Percentiles rank a stretch among this genome's conserved stretches.
Evolutionary conservation across 2,113 vertebrate genomes (phyloP).

Genomic region (Oriolus oriolus): DNA sequence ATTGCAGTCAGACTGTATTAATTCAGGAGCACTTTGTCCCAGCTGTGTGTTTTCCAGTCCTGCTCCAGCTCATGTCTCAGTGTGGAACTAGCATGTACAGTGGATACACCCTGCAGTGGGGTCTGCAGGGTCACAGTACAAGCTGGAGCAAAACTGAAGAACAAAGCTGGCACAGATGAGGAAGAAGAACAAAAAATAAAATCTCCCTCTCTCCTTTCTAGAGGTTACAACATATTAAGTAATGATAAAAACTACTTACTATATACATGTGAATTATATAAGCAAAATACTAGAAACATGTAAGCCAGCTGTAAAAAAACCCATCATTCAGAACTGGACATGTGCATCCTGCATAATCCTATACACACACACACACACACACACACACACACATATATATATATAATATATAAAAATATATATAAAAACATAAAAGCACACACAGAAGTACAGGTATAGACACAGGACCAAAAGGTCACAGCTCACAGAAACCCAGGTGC

Average conservation of each 20-base stretch:
- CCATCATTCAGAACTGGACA: fast-evolving
- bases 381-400: no score
- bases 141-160: neutral
- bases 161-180: neutral
- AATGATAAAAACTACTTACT: neutral
- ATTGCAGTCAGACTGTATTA: neutral
- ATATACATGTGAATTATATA: neutral
- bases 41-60: neutral
- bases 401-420: neutral
- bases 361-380: no score
- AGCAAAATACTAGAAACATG: neutral
- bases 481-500: neutral
- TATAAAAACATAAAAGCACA: neutral
- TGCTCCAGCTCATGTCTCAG: neutral
- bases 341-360: neutral
- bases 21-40: neutral
- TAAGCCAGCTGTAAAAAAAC: neutral
- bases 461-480: neutral
- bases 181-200: neutral
- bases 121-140: neutral
- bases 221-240: neutral
- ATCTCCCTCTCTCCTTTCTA: neutral
- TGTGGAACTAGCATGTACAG: neutral
- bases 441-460: neutral
- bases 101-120: neutral